These are phyloP conservation scores for Campoletis sonorensis DNA, from an alignment of 1,140 invertebrate genomes.

Conservation along the genomic window DNA sequence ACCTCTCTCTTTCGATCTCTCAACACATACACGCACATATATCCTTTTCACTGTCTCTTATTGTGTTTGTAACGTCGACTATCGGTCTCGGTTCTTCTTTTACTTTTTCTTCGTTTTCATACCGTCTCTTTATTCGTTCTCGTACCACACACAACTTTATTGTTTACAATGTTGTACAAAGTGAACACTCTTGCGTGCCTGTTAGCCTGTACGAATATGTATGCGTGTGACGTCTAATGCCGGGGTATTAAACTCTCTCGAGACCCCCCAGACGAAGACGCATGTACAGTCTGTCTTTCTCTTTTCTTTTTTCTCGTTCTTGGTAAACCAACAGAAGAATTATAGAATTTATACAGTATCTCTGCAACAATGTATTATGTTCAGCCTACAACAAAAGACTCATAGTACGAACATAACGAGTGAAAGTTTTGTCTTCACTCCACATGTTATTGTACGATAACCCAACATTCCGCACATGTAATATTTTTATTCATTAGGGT, in stretches of 20 bases:
- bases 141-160: not conserved
- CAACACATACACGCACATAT: not conserved
- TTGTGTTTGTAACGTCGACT: not conserved
- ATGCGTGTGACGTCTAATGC: not conserved
- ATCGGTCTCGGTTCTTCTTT: not conserved
- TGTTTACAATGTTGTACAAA: constrained; percentile 8
- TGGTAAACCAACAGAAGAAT: not conserved
- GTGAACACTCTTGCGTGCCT: not conserved
- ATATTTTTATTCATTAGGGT: not conserved
- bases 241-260: not conserved
- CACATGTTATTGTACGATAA: not conserved
- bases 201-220: not conserved
- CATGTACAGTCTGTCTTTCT: not conserved
- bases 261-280: not conserved
- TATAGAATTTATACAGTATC: not conserved
- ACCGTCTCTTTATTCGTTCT: not conserved
- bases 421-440: not conserved
- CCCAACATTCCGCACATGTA: too few species aligned
- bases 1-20: not conserved
- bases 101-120: not conserved
- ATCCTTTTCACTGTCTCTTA: not conserved
- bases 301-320: not conserved
- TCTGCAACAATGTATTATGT: not conserved
- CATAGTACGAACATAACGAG: too few species aligned
- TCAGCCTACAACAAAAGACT: not conserved